These are phyloP conservation scores for Cremastinae sp. DNA, from an alignment of 2,888 invertebrate species.

Conservation along the genomic window DNA sequence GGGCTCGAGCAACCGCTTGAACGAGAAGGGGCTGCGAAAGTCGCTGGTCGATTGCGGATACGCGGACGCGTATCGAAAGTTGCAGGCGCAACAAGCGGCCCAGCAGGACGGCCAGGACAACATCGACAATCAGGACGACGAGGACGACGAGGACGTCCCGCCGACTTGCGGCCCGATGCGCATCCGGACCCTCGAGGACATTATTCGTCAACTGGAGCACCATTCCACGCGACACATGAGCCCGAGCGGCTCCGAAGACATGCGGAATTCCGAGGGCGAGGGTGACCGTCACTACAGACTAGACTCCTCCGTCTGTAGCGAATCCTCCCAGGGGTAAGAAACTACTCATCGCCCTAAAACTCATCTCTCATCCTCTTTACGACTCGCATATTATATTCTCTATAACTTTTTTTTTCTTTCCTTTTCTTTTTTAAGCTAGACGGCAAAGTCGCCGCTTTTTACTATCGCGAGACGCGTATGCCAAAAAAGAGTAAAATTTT, in stretches of 20 bases:
- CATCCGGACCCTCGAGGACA: constrained; percentile 94
- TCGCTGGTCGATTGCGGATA: constrained; percentile 86
- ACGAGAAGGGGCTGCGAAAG: constrained; percentile 86
- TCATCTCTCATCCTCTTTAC: background rate
- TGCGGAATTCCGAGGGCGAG: constrained; percentile 93
- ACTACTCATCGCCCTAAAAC: too few species aligned
- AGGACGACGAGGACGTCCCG: constrained; percentile 89
- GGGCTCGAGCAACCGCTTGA: constrained; percentile 85
- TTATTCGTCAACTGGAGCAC: constrained; percentile 93
- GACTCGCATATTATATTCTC: background rate
- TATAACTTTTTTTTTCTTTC: constrained; percentile 16
- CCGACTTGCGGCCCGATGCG: constrained; percentile 92
- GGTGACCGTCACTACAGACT: constrained; percentile 93
- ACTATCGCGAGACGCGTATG: too few species aligned
- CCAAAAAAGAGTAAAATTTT: too few species aligned
- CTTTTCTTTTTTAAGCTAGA: background rate
- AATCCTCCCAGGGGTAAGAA: constrained; percentile 87
- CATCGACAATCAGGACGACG: constrained; percentile 81
- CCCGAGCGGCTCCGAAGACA: constrained; percentile 94
- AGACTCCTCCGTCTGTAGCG: constrained; percentile 88
- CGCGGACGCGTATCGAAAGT: constrained; percentile 83
- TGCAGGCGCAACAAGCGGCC: constrained; percentile 81
- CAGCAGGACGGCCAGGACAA: constrained; percentile 82
- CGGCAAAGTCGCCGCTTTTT: too few species aligned
- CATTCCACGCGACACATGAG: constrained; percentile 94